Conservation (phyloP, 1,140 invertebrate species). For the Lordiphosa clarofinis region DNA sequence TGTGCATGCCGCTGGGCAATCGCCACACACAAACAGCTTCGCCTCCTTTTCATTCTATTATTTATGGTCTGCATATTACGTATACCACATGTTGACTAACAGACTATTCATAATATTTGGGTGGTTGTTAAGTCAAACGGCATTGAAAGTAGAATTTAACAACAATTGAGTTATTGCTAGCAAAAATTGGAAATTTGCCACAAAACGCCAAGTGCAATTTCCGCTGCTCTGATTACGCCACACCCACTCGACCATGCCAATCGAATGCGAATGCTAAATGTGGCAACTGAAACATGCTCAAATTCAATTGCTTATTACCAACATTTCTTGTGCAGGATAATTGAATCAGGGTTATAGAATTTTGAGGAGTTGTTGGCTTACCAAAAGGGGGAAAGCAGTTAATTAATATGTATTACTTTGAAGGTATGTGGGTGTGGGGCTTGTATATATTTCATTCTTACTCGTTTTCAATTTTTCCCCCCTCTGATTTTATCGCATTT, state of each 20-base stretch:
- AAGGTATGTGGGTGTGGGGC: background rate
- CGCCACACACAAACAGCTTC: background rate
- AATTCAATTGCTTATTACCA: slow-evolving; percentile 1
- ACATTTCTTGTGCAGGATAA: slow-evolving; percentile 2
- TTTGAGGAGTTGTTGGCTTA: background rate
- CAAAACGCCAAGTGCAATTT: slow-evolving; percentile 41
- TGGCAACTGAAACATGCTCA: slow-evolving; percentile 8
- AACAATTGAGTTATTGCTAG: slow-evolving; percentile 9
- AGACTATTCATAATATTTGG: slow-evolving; percentile 5
- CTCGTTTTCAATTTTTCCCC: slow-evolving; percentile 56
- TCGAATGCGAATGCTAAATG: background rate
- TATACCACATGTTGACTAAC: slow-evolving; percentile 42
- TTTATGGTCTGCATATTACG: slow-evolving; percentile 59
- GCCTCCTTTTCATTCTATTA: slow-evolving; percentile 30
- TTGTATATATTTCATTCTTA: slow-evolving; percentile 18
- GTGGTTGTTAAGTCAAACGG: slow-evolving; percentile 26
- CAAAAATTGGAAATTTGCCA: slow-evolving; percentile 13
- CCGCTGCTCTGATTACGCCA: slow-evolving; percentile 20
- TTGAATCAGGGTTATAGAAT: slow-evolving; percentile 4
- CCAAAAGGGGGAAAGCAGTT: slow-evolving; percentile 7
- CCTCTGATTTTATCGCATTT: slow-evolving; percentile 66
- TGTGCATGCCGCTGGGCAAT: slow-evolving; percentile 37
- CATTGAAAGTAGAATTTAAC: slow-evolving; percentile 21
- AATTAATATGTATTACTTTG: slow-evolving; percentile 29
- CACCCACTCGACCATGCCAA: slow-evolving; percentile 6